phyloP scores from a whole-genome alignment of 1,140 invertebrate species.

The Gonatopus flavifemur region DNA sequence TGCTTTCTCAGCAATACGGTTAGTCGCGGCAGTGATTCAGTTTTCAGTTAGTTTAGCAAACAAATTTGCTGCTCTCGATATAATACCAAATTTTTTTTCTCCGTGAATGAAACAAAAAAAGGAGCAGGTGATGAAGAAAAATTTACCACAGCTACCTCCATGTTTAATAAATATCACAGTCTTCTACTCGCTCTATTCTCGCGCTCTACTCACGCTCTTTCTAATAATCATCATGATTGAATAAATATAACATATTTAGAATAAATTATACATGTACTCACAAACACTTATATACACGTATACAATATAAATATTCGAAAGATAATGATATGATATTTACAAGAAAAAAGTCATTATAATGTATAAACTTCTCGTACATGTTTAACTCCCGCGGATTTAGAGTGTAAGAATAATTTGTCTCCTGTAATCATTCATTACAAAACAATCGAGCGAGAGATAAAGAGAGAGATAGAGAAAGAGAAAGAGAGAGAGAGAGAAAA shows the following conservation, averaged over 20 bases:
- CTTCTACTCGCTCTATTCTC: constrained; percentile 33
- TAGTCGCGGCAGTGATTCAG: no score
- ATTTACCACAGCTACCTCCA: constrained; percentile 55
- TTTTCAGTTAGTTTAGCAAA: no score
- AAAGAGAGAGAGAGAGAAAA: background rate
- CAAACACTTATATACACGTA: constrained; percentile 25
- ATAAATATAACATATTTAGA: constrained; percentile 18
- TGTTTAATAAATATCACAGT: constrained; percentile 37
- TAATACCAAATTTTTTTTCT: no score
- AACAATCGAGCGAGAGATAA: constrained; percentile 34
- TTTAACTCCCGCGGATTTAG: constrained; percentile 41
- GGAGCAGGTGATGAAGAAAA: constrained; percentile 34
- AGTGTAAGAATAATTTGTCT: constrained; percentile 37
- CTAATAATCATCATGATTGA: no score
- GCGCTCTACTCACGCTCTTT: no score
- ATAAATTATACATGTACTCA: background rate
- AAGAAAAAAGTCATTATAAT: constrained; percentile 30
- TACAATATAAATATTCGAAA: constrained; percentile 34
- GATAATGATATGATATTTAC: constrained; percentile 33
- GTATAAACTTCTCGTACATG: no score
- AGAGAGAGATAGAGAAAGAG: constrained; percentile 11
- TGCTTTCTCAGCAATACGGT: no score
- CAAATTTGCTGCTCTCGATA: no score
- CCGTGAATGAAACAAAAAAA: constrained; percentile 14
- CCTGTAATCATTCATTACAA: no score